phyloP scores from a whole-genome alignment of 2,888 invertebrate genomes.

The Oasisia sp. region DNA sequence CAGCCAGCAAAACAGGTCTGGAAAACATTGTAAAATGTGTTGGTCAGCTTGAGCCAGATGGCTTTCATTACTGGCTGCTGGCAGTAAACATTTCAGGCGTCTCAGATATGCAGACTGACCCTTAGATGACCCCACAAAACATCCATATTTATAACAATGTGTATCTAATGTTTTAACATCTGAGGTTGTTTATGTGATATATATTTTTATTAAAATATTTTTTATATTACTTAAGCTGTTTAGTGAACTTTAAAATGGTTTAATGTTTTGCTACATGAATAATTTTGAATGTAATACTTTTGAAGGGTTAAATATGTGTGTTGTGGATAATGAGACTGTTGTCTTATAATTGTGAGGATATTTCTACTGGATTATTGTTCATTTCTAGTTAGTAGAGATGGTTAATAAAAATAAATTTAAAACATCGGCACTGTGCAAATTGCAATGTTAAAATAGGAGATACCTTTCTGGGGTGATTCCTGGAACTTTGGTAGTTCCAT shows the following conservation, averaged over 20 bases:
- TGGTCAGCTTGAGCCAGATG: conserved; percentile 9
- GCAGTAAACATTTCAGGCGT: neutral
- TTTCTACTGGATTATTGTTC: neutral
- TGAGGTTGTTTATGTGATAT: neutral
- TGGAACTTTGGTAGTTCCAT: neutral
- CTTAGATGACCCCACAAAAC: neutral
- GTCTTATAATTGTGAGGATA: neutral
- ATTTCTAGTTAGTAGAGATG: neutral
- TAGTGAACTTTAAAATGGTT: neutral
- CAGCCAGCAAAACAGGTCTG: conserved; percentile 17
- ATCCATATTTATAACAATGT: neutral
- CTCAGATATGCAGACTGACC: neutral
- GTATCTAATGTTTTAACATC: neutral
- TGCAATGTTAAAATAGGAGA: neutral
- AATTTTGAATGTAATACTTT: neutral
- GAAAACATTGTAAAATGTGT: conserved; percentile 17
- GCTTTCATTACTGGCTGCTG: neutral
- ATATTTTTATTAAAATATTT: neutral
- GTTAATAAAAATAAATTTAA: neutral
- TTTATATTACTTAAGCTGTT: neutral
- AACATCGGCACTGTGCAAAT: neutral
- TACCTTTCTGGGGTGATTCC: neutral
- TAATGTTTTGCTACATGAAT: neutral
- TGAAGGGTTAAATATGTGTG: neutral
- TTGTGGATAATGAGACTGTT: neutral